Evolutionary conservation across 2,113 vertebrate genomes (phyloP).

Genomic region (Lampris incognitus): DNA sequence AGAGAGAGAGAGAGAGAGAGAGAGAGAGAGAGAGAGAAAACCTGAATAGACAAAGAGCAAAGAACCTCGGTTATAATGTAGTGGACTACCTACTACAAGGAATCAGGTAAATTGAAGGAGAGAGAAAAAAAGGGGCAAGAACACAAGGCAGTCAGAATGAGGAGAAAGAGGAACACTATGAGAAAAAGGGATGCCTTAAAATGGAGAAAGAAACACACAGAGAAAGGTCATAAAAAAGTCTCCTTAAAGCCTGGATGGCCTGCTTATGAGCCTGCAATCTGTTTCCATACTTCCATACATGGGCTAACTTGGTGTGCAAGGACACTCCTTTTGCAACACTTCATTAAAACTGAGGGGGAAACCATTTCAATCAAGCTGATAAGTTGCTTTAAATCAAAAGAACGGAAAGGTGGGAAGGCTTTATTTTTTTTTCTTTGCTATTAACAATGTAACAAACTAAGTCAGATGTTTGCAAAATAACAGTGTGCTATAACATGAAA

Average conservation of each 20-base stretch:
- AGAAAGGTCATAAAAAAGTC: background rate
- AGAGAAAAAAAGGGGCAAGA: no score
- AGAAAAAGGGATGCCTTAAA: no score
- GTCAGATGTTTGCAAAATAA: conserved; percentile 29
- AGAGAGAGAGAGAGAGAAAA: no score
- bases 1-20: background rate
- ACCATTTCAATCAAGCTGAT: conserved; percentile 34
- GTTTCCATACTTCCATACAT: conserved; percentile 9
- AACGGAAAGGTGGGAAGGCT: background rate
- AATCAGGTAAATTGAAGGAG: no score
- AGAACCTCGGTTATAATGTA: no score
- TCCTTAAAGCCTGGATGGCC: background rate
- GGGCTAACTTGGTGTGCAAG: conserved; percentile 9
- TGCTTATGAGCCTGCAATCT: background rate
- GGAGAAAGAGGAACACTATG: no score
- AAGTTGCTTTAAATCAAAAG: background rate
- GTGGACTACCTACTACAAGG: no score
- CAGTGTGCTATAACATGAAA: conserved; percentile 10
- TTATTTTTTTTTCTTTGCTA: conserved; percentile 34
- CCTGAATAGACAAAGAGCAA: no score
- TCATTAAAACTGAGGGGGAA: conserved; percentile 19
- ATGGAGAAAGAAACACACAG: no score
- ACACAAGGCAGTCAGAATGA: no score
- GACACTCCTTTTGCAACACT: conserved; percentile 1
- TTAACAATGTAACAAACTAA: conserved; percentile 15